Conservation (phyloP, 23 tunicate species). For the Trididemnum nubilum region DNA sequence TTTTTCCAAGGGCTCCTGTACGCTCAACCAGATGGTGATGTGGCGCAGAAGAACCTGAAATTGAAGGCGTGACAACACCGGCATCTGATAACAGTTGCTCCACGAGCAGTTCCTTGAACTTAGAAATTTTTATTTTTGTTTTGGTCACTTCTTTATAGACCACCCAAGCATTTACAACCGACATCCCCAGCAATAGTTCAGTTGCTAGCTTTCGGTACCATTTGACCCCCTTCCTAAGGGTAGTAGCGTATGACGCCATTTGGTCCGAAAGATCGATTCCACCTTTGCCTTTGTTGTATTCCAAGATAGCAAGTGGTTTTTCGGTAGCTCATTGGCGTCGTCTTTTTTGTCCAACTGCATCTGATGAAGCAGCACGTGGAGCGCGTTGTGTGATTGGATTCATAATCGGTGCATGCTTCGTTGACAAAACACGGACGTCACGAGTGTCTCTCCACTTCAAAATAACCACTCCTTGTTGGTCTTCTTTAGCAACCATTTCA, state of each 20-base stretch:
- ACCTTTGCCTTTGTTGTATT: constrained; percentile 41
- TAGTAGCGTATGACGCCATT: constrained; percentile 41
- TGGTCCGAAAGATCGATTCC: constrained; percentile 39
- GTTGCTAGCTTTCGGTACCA: no score
- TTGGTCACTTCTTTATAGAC: no score
- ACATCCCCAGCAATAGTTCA: no score
- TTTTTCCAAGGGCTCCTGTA: no score
- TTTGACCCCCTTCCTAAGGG: no score
- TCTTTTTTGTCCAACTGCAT: constrained; percentile 16
- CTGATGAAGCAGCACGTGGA: constrained; percentile 19
- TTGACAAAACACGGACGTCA: constrained; percentile 27
- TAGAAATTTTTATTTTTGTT: no score
- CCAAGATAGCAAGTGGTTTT: constrained; percentile 25
- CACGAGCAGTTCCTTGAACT: no score
- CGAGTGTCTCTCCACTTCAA: constrained; percentile 46
- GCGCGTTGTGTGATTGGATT: constrained; percentile 9
- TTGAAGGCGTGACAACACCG: no score
- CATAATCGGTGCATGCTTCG: constrained; percentile 34
- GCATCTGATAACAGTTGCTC: no score
- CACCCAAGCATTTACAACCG: no score
- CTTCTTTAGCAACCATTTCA: constrained; percentile 45
- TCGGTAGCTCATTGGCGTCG: constrained; percentile 30
- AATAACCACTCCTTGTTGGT: constrained; percentile 31
- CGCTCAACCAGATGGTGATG: no score
- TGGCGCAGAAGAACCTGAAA: no score